phyloP scores from a whole-genome alignment of 2,888 invertebrate genomes.

The Teinopalpus imperialis region DNA sequence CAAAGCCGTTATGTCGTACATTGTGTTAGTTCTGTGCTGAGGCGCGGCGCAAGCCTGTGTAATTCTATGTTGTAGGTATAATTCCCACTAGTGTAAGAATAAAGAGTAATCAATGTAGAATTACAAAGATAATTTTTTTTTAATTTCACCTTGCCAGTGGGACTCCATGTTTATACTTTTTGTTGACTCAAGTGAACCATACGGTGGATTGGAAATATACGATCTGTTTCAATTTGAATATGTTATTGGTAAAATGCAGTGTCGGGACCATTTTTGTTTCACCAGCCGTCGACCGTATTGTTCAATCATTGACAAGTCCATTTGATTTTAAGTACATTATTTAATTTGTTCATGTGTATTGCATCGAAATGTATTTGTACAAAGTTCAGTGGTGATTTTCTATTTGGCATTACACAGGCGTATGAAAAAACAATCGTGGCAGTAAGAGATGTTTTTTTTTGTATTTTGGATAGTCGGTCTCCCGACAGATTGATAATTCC shows the following conservation, averaged over 20 bases:
- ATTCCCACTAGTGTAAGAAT: constrained; percentile 68
- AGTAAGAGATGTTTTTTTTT: neutral
- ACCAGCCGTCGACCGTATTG: neutral
- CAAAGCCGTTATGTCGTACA: constrained; percentile 5
- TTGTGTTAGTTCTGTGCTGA: constrained; percentile 28
- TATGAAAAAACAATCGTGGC: neutral
- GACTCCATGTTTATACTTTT: constrained; percentile 34
- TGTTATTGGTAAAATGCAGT: neutral
- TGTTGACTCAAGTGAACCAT: constrained; percentile 29
- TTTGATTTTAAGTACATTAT: constrained; percentile 6
- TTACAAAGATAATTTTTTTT: constrained; percentile 49
- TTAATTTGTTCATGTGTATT: neutral
- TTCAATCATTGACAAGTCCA: neutral
- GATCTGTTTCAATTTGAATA: neutral
- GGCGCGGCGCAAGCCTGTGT: constrained; percentile 49
- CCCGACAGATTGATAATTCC: constrained; percentile 4
- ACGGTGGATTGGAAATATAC: neutral
- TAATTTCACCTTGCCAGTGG: constrained; percentile 46
- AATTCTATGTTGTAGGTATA: constrained; percentile 73
- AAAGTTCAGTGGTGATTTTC: constrained; percentile 15
- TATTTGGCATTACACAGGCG: constrained; percentile 7
- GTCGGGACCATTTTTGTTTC: constrained; percentile 4
- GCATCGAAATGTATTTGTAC: constrained; percentile 21
- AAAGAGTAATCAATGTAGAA: constrained; percentile 61
- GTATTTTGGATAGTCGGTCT: neutral